Base-by-base conservation (phyloP, 2,113 vertebrate genomes). In the Xerus inauris region DNA sequence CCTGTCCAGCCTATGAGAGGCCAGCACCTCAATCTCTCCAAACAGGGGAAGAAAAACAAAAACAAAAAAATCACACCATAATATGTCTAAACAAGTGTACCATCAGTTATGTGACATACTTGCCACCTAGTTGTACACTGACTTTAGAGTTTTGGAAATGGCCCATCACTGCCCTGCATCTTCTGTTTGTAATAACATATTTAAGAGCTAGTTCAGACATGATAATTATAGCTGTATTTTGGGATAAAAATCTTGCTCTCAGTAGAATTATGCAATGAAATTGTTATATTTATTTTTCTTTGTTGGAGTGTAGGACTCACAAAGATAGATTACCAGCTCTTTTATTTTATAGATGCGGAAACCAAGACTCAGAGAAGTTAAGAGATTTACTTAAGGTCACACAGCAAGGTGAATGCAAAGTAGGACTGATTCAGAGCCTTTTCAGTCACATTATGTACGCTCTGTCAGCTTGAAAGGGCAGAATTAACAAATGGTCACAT, bases 281-380 rank as follows among this genome's bases (percentile, higher is more conserved):
- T 54, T 22, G 8, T 72, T 87, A 0, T 9, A 51, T 81, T 54
- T 92, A 40, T 47, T 95, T 54, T 85, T 38, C 54, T 89, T 92
- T 75, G n/a, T 47, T 83, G n/a, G 59, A 42, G 47, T 62, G 24
- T 64, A 83, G 32, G 71, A 20, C 45, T 80, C 38, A 35, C 16
- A 85, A 35, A 81, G 13, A 40, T 12, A 69, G 45, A 42, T 72
- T 26, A 69, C 26, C 26, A 64, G n/a, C 8, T 0, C 35, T 26
- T 8, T 85, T 28, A 47, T 88, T 72, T 94, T 94, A 49, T 62
- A 77, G 40, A 32, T 84, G 22, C 42, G 47, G 92, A 88, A 85
- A 64, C 10, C 2, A 64, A 87, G 76, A 32, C 83, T 35, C 28
- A 87, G 90, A 71, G 76, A 96, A 30, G 51, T 71, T 71, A 65